Base-by-base conservation (phyloP, 2,888 invertebrate genomes). In the Eudasyphora cyanicolor region DNA sequence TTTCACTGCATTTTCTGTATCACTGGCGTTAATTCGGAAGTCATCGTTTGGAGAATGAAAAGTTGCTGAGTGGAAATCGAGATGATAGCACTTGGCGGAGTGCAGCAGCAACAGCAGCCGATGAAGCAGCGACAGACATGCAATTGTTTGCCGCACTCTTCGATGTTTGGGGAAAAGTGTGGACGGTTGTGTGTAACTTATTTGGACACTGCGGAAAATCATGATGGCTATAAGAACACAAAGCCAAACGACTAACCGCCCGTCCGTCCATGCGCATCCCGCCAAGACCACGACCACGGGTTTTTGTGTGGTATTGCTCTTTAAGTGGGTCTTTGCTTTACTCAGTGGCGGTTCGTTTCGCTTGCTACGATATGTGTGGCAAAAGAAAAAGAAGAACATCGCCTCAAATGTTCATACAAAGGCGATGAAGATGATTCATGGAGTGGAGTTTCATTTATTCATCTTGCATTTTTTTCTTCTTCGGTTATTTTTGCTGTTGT, bases 21-120 rank as follows among this genome's bases (percentile, higher is more conserved):
- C 24, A 21, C 21, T 67, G 8, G 19, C 14, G 67, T 67, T 64
- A 19, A 64, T 64, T 64, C 64, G 64, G 64, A 64, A 64, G 64
- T 38, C 64, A 38, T 64, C 19, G 64, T 17, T 32, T 62, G 7
- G 62, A 38, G 38, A 12, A 35, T 38, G 17, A 64, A 12, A 38
- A 38, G n/a, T 64, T 64, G 64, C 14, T 67, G 24, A 21, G 24
- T 67, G 24, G 6, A 21, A 10, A 67, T 67, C 21, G 38, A 67
- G 24, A 64, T 42, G 42, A 12, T 67, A 12, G 64, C 67, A 38
- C 21, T 12, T 19, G 5, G 14, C 17, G 17, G 32, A 29, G 14
- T 62, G 35, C 38, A 35, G 38, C n/a, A n/a, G 45, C 45, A 45
- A 45, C 10, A 45, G 45, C 12, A 27, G 24, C 27, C 12, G 2